Percentiles rank a stretch among this genome's conserved stretches.
Evolutionary conservation across 2,888 invertebrate species (phyloP).

Genomic region (Tipula confusa): DNA sequence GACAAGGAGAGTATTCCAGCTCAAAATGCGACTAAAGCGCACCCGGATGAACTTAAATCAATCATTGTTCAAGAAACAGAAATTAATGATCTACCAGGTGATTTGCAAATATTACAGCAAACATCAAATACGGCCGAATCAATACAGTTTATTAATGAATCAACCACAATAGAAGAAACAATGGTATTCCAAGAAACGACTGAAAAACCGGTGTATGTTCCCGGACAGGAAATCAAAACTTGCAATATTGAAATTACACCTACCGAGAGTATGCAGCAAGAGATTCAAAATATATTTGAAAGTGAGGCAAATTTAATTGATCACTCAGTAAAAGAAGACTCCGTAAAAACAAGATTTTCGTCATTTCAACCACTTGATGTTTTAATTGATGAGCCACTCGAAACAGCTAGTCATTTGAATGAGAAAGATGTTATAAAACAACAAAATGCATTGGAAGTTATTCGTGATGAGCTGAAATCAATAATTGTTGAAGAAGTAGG

Average conservation of each 20-base stretch:
- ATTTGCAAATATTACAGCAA: constrained; percentile 40
- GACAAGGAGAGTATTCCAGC: constrained; percentile 37
- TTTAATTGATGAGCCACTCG: not conserved
- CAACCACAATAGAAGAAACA: not conserved
- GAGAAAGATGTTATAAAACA: constrained; percentile 36
- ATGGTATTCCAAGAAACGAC: not conserved
- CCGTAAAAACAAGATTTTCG: not conserved
- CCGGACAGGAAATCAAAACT: not conserved
- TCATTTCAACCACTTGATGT: not conserved
- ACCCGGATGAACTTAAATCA: constrained; percentile 48
- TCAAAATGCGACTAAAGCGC: constrained; percentile 41
- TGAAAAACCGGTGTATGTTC: not conserved
- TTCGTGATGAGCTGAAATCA: constrained; percentile 48
- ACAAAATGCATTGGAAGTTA: constrained; percentile 42
- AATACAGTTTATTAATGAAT: not conserved
- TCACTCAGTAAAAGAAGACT: not conserved
- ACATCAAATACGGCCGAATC: not conserved
- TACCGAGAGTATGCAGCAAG: not conserved
- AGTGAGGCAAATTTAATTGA: not conserved
- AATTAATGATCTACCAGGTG: constrained; percentile 50
- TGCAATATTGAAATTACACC: not conserved
- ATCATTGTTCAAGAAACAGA: constrained; percentile 50
- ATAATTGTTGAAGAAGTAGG: constrained; percentile 50
- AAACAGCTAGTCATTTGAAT: constrained; percentile 34
- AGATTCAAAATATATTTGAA: not conserved